phyloP scores from a whole-genome alignment of 2,888 invertebrate genomes.

The Drosophila barbarae region DNA sequence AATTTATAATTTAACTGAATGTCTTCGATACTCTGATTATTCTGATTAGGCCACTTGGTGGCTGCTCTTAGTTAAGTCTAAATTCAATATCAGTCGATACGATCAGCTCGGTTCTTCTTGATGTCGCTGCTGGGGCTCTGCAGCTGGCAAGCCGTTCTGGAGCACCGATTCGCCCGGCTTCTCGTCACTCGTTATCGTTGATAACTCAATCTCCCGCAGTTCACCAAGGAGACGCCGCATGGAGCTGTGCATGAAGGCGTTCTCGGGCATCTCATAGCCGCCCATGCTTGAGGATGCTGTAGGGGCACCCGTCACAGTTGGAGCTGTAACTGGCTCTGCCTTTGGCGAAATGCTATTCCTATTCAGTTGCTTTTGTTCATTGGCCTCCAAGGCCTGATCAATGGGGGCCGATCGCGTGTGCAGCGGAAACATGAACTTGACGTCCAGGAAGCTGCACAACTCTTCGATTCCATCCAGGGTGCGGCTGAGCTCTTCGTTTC shows the following conservation, averaged over 20 bases:
- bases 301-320: neutral
- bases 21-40: constrained; percentile 9
- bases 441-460: constrained; percentile 77
- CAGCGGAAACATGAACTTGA: constrained; percentile 75
- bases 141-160: constrained; percentile 62
- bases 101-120: constrained; percentile 26
- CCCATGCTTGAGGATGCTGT: neutral
- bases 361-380: constrained; percentile 72
- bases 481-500: constrained; percentile 73
- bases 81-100: constrained; percentile 51
- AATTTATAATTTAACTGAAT: constrained; percentile 16
- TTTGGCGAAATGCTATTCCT: constrained; percentile 9
- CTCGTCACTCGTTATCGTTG: constrained; percentile 74
- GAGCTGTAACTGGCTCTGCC: neutral
- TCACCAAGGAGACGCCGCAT: constrained; percentile 75
- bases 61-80: constrained; percentile 22
- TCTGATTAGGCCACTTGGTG: constrained; percentile 33
- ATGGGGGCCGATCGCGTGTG: constrained; percentile 70
- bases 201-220: constrained; percentile 77
- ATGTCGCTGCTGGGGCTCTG: constrained; percentile 63
- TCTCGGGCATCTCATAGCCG: constrained; percentile 77
- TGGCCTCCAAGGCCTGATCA: constrained; percentile 79
- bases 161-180: constrained; percentile 49
- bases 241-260: constrained; percentile 74
- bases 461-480: constrained; percentile 81